These are phyloP conservation scores for Sebastolobus alascanus DNA, from an alignment of 2,797 vertebrate genomes.

Conservation along the genomic window DNA sequence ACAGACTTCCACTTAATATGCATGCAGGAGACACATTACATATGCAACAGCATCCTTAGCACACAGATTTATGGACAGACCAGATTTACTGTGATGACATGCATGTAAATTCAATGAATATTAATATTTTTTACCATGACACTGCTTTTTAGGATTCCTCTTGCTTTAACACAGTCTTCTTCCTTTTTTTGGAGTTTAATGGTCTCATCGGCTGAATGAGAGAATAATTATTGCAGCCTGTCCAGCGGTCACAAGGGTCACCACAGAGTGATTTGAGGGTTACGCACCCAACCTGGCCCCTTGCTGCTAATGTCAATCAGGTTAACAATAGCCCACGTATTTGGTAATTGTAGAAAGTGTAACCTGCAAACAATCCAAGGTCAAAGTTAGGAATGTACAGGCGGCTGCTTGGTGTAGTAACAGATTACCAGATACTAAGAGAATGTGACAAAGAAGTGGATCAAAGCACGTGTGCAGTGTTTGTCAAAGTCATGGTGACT, in stretches of 20 bases:
- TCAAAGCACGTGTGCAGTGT: background rate
- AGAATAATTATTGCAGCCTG: conserved; percentile 74
- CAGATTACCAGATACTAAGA: background rate
- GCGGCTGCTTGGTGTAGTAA: conserved; percentile 12
- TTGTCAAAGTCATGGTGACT: conserved; percentile 1
- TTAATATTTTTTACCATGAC: background rate
- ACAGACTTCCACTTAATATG: background rate
- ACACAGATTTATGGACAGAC: background rate
- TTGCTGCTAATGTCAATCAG: conserved; percentile 78
- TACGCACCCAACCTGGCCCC: conserved; percentile 69
- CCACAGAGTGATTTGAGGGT: conserved; percentile 69
- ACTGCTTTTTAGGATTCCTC: background rate
- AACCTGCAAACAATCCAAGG: conserved; percentile 58
- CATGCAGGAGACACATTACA: conserved; percentile 1
- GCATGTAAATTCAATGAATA: background rate
- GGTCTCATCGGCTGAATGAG: conserved; percentile 69
- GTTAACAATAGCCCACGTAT: conserved; percentile 84
- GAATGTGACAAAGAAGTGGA: conserved; percentile 6
- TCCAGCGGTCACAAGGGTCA: conserved; percentile 72
- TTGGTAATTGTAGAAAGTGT: conserved; percentile 75
- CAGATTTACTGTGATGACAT: background rate
- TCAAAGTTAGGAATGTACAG: conserved; percentile 67
- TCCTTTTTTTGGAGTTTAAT: background rate
- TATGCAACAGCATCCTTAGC: background rate
- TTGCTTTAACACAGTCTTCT: background rate